Evolutionary conservation across 2,113 vertebrate genomes (phyloP).

Genomic region (Microtus montanus): DNA sequence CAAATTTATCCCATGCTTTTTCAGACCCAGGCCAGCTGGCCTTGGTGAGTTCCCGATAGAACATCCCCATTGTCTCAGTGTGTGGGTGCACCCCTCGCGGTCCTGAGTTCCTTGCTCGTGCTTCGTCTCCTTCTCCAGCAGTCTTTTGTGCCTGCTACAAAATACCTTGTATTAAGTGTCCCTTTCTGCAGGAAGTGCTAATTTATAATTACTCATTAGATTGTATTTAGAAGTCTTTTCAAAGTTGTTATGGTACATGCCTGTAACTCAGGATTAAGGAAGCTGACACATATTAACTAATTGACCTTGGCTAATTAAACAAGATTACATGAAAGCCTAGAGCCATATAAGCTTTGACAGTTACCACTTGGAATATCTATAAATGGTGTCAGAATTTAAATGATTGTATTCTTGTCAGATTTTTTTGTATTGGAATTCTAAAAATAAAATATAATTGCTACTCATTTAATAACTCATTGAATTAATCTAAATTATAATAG

Average conservation of each 20-base stretch:
- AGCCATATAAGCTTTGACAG: neutral
- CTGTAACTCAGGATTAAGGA: neutral
- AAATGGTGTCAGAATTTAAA: neutral
- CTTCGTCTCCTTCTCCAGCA: neutral
- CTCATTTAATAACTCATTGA: neutral
- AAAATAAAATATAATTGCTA: conserved; percentile 22
- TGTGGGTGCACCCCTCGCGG: too few species aligned
- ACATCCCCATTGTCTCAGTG: too few species aligned
- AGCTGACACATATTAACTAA: neutral
- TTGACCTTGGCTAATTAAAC: neutral
- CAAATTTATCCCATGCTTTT: too few species aligned
- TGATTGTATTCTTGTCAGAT: neutral
- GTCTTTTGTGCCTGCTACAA: neutral
- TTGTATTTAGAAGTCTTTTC: neutral
- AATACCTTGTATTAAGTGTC: neutral
- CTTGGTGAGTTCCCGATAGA: too few species aligned
- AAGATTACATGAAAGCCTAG: neutral
- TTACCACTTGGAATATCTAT: neutral
- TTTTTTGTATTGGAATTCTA: conserved; percentile 35
- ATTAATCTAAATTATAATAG: neutral
- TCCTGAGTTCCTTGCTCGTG: too few species aligned
- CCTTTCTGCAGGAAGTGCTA: neutral
- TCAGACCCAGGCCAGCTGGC: too few species aligned
- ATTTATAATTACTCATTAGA: neutral
- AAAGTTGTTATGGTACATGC: neutral